These are phyloP conservation scores for Tanytarsus gracilentus DNA, from an alignment of 2,888 invertebrate species.

Conservation along the genomic window DNA sequence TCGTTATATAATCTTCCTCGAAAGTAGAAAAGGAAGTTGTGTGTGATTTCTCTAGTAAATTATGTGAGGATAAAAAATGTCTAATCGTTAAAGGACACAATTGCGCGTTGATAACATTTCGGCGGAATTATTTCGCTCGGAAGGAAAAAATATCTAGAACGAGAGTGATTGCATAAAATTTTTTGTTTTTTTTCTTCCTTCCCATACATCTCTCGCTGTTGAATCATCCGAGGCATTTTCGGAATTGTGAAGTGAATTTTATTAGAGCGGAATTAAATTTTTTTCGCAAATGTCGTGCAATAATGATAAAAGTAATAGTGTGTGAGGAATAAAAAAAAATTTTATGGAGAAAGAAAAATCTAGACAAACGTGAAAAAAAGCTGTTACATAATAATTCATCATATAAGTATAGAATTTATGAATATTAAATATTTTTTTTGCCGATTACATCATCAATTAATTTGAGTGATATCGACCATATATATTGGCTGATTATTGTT, in stretches of 20 bases:
- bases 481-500: background rate
- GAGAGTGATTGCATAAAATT: constrained; percentile 25
- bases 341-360: constrained; percentile 21
- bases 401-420: constrained; percentile 21
- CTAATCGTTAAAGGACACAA: background rate
- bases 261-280: background rate
- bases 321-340: background rate
- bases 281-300: background rate
- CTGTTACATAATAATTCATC: constrained; percentile 20
- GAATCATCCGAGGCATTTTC: constrained; percentile 8
- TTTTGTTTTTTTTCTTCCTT: constrained; percentile 5
- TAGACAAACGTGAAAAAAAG: constrained; percentile 7
- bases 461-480: constrained; percentile 11
- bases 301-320: background rate
- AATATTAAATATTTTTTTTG: constrained; percentile 24
- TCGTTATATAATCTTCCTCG: constrained; percentile 23
- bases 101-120: constrained; percentile 16
- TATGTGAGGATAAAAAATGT: background rate
- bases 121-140: constrained; percentile 14
- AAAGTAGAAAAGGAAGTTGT: background rate
- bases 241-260: background rate
- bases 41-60: background rate
- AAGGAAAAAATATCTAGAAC: constrained; percentile 16
- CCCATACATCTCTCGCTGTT: background rate
- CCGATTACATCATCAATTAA: constrained; percentile 23